Evolutionary conservation across 1,140 invertebrate genomes (phyloP), one percentile per base, ranked within the genome.

Genomic region (Prorops nasuta): DNA sequence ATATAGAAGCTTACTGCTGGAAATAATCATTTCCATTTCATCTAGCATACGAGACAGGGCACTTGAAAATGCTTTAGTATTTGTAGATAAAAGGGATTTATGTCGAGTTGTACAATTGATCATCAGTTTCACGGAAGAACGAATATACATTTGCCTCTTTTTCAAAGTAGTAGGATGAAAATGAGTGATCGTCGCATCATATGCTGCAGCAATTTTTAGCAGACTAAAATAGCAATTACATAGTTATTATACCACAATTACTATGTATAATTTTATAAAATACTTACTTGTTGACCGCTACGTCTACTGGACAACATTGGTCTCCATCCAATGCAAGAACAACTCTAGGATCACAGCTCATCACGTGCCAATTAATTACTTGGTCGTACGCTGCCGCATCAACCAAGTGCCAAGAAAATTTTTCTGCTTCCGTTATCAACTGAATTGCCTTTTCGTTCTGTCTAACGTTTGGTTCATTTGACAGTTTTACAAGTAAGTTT

Each of bases 321-420:
- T 69, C 78, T 47, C 58, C 69, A 50, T 73, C 76, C 28, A 75
- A 58, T 58, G 59, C 66, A 2, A 91, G 75, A 22, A 90, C 80
- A 52, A 88, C 86, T 45, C 80, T 74, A 0, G 88, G 84, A 74
- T 92, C 87, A 68, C 85, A 87, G 38, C 84, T 86, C 80, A 86
- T 86, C 2, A 90, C 81, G 52, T 88, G 86, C 88, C 88, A 91
- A 61, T 88, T 88, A 43, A 88, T 79, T 15, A 89, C 78, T 42
- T 83, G 80, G 60, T 89, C 86, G 54, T 85, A 84, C 18, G 80
- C 79, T 8, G 71, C 69, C n/a, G 83, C 81, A 49, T 87, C 86
- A 6, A 91, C 72, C 22, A 83, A 66, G 49, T 84, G 77, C 89
- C 89, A 92, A 1, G 85, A 77, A 68, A 86, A 87, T 43, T 75